Conservation (phyloP, 2,113 vertebrate genomes). For the Sceloporus undulatus region DNA sequence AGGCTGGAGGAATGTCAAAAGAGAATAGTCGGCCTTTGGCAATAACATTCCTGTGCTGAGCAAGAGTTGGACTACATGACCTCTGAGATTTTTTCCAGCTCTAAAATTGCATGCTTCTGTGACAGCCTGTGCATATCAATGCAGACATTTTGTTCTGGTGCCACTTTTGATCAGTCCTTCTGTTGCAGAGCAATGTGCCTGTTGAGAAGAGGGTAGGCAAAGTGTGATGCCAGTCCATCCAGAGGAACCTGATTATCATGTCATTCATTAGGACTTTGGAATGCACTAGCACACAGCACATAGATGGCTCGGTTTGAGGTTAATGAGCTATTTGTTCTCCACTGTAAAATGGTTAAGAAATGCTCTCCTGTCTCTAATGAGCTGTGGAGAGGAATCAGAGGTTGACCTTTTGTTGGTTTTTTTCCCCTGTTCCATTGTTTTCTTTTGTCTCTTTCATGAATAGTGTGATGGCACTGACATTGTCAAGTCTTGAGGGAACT, state of each 20-base stretch:
- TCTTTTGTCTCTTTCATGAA: constrained; percentile 7
- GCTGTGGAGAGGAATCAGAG: constrained; percentile 22
- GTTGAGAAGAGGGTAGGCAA: neutral
- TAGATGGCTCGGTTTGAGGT: neutral
- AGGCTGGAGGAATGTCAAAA: neutral
- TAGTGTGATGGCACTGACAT: neutral
- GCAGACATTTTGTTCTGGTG: neutral
- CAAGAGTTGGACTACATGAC: neutral
- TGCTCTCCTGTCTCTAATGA: constrained; percentile 19
- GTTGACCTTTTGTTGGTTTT: constrained; percentile 30
- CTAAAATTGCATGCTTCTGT: neutral
- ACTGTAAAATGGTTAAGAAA: constrained; percentile 10
- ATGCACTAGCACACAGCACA: neutral
- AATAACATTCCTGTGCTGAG: neutral
- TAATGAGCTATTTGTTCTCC: constrained; percentile 46
- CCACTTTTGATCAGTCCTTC: neutral
- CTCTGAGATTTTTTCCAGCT: neutral
- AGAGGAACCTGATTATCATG: neutral
- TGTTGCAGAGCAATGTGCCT: too few relatives aligned
- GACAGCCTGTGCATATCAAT: neutral
- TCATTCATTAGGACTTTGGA: constrained; percentile 9
- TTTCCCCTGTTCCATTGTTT: neutral
- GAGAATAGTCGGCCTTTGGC: neutral
- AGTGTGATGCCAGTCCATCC: neutral
- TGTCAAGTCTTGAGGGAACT: neutral